phyloP scores from a whole-genome alignment of 2,888 invertebrate genomes.

The Prenolepis imparis region DNA sequence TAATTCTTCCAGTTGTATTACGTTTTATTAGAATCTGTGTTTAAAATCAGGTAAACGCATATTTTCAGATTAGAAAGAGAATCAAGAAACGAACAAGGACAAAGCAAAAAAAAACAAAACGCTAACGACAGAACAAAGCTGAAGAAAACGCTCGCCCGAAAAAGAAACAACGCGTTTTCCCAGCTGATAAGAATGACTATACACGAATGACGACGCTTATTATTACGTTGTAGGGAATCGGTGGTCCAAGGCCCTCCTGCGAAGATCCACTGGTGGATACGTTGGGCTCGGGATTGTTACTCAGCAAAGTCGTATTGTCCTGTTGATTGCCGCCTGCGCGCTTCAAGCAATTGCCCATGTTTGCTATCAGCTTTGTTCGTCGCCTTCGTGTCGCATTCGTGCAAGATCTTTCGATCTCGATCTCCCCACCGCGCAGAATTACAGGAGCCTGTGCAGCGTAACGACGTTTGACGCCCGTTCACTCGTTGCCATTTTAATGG shows the following conservation, averaged over 20 bases:
- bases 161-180: background rate
- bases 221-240: conserved; percentile 87
- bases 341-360: conserved; percentile 92
- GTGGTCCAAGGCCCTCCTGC: conserved; percentile 88
- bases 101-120: background rate
- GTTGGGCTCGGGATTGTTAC: conserved; percentile 81
- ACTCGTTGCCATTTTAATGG: conserved; percentile 55
- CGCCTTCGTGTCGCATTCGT: conserved; percentile 51
- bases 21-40: background rate
- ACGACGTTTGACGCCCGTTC: conserved; percentile 52
- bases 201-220: background rate
- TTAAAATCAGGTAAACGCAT: background rate
- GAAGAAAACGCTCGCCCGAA: background rate
- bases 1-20: background rate
- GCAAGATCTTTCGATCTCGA: conserved; percentile 46
- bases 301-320: conserved; percentile 84
- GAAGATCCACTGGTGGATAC: conserved; percentile 80
- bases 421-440: conserved; percentile 19
- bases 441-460: conserved; percentile 48
- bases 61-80: background rate
- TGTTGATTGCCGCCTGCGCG: conserved; percentile 85
- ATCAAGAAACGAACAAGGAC: background rate
- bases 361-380: conserved; percentile 65
- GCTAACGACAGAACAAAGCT: background rate
- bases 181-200: background rate